Conservation (phyloP, 2,113 vertebrate species). For the Crotophaga sulcirostris region DNA sequence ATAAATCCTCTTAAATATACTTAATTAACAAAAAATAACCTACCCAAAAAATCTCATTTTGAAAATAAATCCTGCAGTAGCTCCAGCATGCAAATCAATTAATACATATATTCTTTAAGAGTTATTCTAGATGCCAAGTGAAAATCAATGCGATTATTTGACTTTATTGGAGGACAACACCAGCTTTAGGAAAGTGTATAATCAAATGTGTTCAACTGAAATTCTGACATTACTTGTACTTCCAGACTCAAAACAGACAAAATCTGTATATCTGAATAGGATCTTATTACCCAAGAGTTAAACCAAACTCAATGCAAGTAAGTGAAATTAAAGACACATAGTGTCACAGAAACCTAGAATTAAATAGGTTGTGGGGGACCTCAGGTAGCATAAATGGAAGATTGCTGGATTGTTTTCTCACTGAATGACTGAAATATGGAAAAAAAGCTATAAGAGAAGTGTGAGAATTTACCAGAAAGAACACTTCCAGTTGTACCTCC, state of each 20-base stretch:
- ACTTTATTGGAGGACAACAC: conserved; percentile 58
- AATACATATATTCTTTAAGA: conserved; percentile 36
- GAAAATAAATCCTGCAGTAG: conserved; percentile 66
- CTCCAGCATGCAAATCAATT: conserved; percentile 56
- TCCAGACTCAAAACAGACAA: background rate
- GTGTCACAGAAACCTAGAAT: background rate
- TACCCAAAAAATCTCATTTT: conserved; percentile 61
- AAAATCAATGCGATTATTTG: conserved; percentile 72
- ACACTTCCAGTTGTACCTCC: background rate
- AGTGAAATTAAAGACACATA: background rate
- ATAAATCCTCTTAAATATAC: conserved; percentile 72
- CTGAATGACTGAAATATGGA: background rate
- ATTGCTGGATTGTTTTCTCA: background rate
- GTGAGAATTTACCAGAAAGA: background rate
- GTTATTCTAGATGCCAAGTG: conserved; percentile 50
- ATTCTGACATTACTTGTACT: background rate
- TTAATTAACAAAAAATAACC: conserved; percentile 52
- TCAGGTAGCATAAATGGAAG: background rate
- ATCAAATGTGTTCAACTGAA: background rate
- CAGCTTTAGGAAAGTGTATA: conserved; percentile 51
- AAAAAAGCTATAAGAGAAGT: background rate
- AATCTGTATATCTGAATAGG: background rate
- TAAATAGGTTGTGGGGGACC: background rate
- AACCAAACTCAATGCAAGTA: background rate
- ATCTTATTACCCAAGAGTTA: background rate